These are phyloP conservation scores for Ptilorrhoa leucosticta DNA, from an alignment of 2,113 vertebrate species.

Conservation along the genomic window DNA sequence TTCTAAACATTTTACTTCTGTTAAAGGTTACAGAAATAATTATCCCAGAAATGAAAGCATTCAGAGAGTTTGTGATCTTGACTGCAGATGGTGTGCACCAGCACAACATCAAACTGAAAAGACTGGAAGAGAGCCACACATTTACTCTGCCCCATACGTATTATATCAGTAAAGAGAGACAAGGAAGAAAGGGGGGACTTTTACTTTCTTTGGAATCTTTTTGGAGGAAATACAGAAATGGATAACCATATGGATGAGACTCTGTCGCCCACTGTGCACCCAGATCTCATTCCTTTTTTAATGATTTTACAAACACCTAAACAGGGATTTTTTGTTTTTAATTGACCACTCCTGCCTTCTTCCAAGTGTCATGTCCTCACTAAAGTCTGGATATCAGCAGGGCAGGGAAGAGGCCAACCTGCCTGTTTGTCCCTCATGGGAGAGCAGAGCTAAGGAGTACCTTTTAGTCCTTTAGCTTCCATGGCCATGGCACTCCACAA, in stretches of 20 bases:
- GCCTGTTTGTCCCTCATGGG: not conserved
- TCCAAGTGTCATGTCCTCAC: not conserved
- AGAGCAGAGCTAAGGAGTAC: not conserved
- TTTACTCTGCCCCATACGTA: not conserved
- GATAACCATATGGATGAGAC: not conserved
- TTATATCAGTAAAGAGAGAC: not conserved
- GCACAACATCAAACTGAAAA: not conserved
- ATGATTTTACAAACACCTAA: not conserved
- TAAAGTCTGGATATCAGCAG: not conserved
- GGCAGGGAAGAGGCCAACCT: not conserved
- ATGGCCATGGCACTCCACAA: not conserved
- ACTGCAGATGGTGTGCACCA: not conserved
- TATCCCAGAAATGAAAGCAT: not conserved
- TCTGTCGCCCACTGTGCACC: not conserved
- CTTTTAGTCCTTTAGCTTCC: not conserved
- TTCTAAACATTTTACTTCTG: not conserved
- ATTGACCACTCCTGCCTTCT: not conserved
- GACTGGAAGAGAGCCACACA: not conserved
- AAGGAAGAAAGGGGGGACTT: not conserved
- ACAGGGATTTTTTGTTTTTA: not conserved
- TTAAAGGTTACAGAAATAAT: not conserved
- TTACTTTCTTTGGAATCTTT: not conserved
- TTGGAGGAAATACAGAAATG: not conserved
- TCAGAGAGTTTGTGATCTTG: not conserved
- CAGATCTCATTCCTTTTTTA: not conserved